phyloP scores from a whole-genome alignment of 1,140 invertebrate genomes.

The Drosophila pruinosa region DNA sequence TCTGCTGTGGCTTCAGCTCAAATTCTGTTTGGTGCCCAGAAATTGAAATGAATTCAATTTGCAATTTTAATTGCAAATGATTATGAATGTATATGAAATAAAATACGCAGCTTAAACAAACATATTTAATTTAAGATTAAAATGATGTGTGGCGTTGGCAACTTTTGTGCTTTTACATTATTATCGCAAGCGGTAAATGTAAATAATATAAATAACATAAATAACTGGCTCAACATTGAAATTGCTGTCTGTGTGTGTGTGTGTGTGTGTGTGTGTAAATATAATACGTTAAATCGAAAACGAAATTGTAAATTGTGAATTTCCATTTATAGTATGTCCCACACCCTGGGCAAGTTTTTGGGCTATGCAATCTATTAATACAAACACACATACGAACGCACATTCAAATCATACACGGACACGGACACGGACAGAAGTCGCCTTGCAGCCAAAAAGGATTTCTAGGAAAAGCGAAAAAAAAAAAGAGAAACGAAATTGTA shows the following conservation, averaged over 20 bases:
- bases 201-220: conserved; percentile 29
- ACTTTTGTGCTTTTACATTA: neutral
- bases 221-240: conserved; percentile 24
- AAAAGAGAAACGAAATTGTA: conserved; percentile 33
- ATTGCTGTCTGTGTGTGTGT: no score
- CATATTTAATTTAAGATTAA: conserved; percentile 24
- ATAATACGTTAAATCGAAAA: conserved; percentile 61
- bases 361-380: conserved; percentile 61
- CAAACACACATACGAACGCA: conserved; percentile 38
- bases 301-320: conserved; percentile 63
- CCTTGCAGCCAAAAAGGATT: conserved; percentile 29
- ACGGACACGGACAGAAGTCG: neutral
- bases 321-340: conserved; percentile 30
- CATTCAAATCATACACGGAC: neutral
- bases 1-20: neutral
- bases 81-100: neutral
- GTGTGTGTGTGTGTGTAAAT: conserved; percentile 39
- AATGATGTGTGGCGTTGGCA: neutral
- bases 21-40: neutral
- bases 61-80: conserved; percentile 11
- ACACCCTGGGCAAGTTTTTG: conserved; percentile 22
- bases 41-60: neutral
- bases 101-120: neutral
- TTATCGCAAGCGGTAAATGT: neutral
- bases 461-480: conserved; percentile 12